Conservation (phyloP, 2,888 invertebrate species). For the Luffia ferchaultella region DNA sequence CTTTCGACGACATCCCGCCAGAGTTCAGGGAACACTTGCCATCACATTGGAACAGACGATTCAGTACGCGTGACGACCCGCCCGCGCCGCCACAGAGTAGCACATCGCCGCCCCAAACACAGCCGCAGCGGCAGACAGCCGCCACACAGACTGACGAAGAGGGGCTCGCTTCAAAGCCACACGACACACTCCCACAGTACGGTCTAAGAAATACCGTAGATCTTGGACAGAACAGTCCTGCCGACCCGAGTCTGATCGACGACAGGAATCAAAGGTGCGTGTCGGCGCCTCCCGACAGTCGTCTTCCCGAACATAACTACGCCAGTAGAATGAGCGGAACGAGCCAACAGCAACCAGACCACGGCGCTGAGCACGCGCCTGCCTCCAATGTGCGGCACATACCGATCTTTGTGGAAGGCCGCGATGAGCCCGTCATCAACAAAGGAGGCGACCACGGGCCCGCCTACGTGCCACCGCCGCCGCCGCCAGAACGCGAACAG, state of each 20-base stretch:
- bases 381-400: slow-evolving; percentile 78
- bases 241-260: slow-evolving; percentile 56
- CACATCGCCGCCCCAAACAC: slow-evolving; percentile 26
- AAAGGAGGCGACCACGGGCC: slow-evolving; percentile 57
- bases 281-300: slow-evolving; percentile 79
- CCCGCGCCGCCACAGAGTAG: slow-evolving; percentile 26
- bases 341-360: slow-evolving; percentile 29
- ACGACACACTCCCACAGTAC: slow-evolving; percentile 65
- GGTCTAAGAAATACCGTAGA: slow-evolving; percentile 81
- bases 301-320: slow-evolving; percentile 29
- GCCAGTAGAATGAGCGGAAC: slow-evolving; percentile 40
- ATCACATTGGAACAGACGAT: slow-evolving; percentile 48
- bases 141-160: slow-evolving; percentile 20
- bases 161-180: slow-evolving; percentile 14
- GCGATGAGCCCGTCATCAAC: slow-evolving; percentile 80
- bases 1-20: slow-evolving; percentile 58
- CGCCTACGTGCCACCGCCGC: slow-evolving; percentile 33
- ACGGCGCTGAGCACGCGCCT: slow-evolving; percentile 25
- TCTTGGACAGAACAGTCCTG: slow-evolving; percentile 73
- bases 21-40: slow-evolving; percentile 59
- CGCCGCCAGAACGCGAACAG: slow-evolving; percentile 33
- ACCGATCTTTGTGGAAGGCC: slow-evolving; percentile 88
- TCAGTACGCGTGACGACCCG: slow-evolving; percentile 37
- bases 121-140: slow-evolving; percentile 21
- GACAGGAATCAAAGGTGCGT: slow-evolving; percentile 75